Evolutionary conservation across 2,888 invertebrate species (phyloP).

Genomic region (Encarsia formosa): DNA sequence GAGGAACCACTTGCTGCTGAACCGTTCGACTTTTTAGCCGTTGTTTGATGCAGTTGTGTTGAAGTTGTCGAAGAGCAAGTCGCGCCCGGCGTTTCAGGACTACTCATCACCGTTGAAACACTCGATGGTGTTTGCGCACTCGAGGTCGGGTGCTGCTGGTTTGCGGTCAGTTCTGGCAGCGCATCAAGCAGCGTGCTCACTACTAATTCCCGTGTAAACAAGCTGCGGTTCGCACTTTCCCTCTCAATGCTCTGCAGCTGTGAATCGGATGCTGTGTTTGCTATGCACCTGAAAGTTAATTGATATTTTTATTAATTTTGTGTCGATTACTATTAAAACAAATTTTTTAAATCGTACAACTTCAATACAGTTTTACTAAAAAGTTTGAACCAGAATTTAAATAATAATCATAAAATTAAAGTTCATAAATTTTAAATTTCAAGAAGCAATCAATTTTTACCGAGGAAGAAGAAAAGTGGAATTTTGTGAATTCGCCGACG

Average conservation of each 20-base stretch:
- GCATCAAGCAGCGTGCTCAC: slow-evolving; percentile 46
- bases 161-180: slow-evolving; percentile 42
- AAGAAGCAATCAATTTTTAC: slow-evolving; percentile 30
- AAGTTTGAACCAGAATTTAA: no score
- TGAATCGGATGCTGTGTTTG: slow-evolving; percentile 44
- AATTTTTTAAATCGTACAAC: no score
- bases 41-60: slow-evolving; percentile 36
- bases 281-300: slow-evolving; percentile 42
- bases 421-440: no score
- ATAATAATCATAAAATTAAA: no score
- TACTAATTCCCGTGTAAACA: slow-evolving; percentile 46
- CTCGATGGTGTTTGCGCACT: slow-evolving; percentile 38
- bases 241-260: slow-evolving; percentile 47
- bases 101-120: slow-evolving; percentile 39
- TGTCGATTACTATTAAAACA: slow-evolving; percentile 2
- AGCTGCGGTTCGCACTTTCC: slow-evolving; percentile 47
- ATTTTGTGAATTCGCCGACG: slow-evolving; percentile 46
- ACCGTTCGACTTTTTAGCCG: slow-evolving; percentile 34
- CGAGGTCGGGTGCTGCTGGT: slow-evolving; percentile 36
- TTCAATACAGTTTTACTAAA: no score
- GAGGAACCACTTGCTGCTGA: slow-evolving; percentile 36
- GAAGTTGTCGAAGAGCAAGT: slow-evolving; percentile 28
- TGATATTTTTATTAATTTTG: background rate
- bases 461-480: slow-evolving; percentile 49
- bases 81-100: slow-evolving; percentile 42